Conservation (phyloP, 2,888 invertebrate genomes). For the Thysanoteuthis rhombus region DNA sequence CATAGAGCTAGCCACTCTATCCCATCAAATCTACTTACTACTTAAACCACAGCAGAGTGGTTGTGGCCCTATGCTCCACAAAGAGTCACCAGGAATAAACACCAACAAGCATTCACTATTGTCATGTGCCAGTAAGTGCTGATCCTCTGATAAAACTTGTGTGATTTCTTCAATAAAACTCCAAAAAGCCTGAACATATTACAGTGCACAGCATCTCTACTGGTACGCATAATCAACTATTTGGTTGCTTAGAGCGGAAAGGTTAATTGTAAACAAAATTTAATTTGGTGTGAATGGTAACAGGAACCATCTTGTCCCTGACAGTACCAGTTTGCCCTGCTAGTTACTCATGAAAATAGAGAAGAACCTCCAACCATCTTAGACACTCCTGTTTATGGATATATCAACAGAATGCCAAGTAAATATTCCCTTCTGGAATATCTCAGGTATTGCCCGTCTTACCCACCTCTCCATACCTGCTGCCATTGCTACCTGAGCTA, state of each 20-base stretch:
- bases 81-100: no score
- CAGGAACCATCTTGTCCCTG: not conserved
- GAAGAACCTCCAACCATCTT: not conserved
- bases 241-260: not conserved
- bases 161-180: no score
- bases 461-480: not conserved
- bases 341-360: not conserved
- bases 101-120: no score
- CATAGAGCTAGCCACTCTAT: no score
- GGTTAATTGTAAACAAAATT: not conserved
- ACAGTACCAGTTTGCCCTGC: not conserved
- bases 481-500: not conserved
- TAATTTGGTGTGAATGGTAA: not conserved
- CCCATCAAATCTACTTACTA: no score
- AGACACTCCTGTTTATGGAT: not conserved
- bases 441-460: not conserved
- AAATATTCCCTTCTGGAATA: not conserved
- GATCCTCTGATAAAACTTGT: no score
- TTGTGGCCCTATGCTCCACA: no score
- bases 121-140: no score
- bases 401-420: conserved; percentile 1
- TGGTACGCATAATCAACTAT: no score
- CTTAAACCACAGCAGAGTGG: no score
- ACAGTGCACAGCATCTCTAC: no score
- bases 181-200: no score